Base-by-base conservation (phyloP, 2,888 invertebrate species). In the Mimumesa dahlbomi region DNA sequence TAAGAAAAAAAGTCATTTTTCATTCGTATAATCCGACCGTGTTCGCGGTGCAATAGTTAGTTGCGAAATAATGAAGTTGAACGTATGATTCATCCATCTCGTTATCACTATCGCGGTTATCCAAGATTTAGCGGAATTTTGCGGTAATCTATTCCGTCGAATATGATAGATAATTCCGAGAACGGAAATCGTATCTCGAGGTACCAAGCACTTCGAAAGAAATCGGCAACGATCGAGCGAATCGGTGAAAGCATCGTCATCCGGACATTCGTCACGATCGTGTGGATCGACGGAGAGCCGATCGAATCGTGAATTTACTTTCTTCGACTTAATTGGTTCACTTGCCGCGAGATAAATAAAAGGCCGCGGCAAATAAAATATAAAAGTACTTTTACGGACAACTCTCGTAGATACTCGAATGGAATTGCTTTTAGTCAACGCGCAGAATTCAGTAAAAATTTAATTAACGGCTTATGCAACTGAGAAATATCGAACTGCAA, bases 201-300 rank as follows among this genome's bases (percentile, higher is more conserved):
- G 13, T 48, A 13, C n/a, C 52, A 18, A 1, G 21, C 25, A 7
- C 6, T 3, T 19, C 9, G 36, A 64, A 22, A 14, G 14, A 25
- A 22, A 21, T 6, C 11, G 36, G 19, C 9, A 19, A 13, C 11
- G 53, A 50, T 40, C 13, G 40, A 25, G 7, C 16, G 62, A 67
- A 77, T 73, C 57, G 66, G 75, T 76, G 79, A 81, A 81, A 81
- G 79, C 73, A 64, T 59, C 50, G 13, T 63, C 48, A 59, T 71
- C 54, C 65, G 62, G 56, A 58, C 56, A 68, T 69, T 72, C 75
- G 73, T 77, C 72, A 77, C 75, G 76, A 80, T 75, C 64, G 61
- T 71, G 70, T 59, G 73, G 70, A 73, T 64, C 70, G 74, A 56
- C 62, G 66, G 65, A 56, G 65, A 56, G 38, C 19, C 36, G 48